Base-by-base conservation (phyloP, 2,888 invertebrate genomes). In the Minunthozetes semirufus region DNA sequence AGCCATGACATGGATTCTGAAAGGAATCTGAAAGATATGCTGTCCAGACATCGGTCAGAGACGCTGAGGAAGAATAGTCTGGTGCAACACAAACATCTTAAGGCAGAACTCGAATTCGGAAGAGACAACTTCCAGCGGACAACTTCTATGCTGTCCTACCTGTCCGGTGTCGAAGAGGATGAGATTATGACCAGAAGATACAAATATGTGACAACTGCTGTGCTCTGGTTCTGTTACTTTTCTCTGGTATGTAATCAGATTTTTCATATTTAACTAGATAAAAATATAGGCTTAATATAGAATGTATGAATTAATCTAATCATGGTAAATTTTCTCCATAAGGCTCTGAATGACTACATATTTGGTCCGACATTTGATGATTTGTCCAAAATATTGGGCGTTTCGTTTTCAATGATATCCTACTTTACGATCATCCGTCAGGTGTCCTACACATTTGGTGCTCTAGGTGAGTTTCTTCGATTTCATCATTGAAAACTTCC, bases 291-390 rank as follows among this genome's bases (percentile, higher is more conserved):
- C n/a, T n/a, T n/a, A n/a, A n/a, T n/a, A n/a, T n/a, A n/a, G n/a
- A n/a, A n/a, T n/a, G n/a, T n/a, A n/a, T n/a, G n/a, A n/a, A n/a
- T n/a, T n/a, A n/a, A n/a, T n/a, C n/a, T n/a, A n/a, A n/a, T n/a
- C n/a, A n/a, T n/a, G n/a, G n/a, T n/a, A n/a, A n/a, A n/a, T n/a
- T n/a, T n/a, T n/a, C n/a, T n/a, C n/a, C n/a, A n/a, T n/a, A n/a
- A 73, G 73, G 74, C 74, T 19, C 59, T 74, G 53, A 74, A 74
- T 61, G 74, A 74, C 33, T 74, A 74, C 71, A 74, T 74, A 29
- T 74, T 74, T 56, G 74, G 74, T n/a, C 74, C 74, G 27, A 74
- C 74, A 15, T 71, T 74, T 70, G 70, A 70, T 71, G 74, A 74
- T 53, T 70, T 74, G 15, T 13, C 56, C 5, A 11, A 50, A 22